These are phyloP conservation scores for Bradysia coprophila DNA, from an alignment of 1,140 invertebrate genomes.

Conservation along the genomic window DNA sequence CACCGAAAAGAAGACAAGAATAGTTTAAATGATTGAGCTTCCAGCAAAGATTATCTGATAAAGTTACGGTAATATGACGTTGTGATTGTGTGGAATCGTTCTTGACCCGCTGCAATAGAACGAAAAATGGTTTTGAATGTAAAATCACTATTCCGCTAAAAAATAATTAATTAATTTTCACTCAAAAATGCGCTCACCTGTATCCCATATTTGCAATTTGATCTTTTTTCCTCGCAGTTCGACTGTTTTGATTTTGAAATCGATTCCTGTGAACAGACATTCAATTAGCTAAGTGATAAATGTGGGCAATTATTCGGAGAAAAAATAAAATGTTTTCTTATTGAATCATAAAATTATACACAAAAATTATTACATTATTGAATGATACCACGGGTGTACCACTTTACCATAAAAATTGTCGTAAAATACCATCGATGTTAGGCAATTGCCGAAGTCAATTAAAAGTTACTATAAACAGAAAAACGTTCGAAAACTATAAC, in stretches of 20 bases:
- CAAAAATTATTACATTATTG: no score
- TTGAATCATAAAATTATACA: no score
- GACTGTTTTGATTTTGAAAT: conserved; percentile 98
- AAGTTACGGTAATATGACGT: conserved; percentile 96
- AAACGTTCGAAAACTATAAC: no score
- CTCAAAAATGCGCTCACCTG: conserved; percentile 6
- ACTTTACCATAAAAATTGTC: no score
- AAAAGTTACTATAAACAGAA: no score
- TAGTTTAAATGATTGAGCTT: no score
- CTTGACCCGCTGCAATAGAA: conserved; percentile 65
- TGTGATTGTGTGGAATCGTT: conserved; percentile 92
- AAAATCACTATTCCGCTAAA: conserved; percentile 2
- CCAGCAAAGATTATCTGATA: no score
- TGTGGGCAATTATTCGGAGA: neutral
- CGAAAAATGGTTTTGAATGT: conserved; percentile 3
- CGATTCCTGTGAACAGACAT: conserved; percentile 59
- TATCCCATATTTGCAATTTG: conserved; percentile 89
- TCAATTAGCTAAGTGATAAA: neutral
- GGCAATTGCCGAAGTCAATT: no score
- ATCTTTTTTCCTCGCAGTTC: conserved; percentile 96
- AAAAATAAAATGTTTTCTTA: no score
- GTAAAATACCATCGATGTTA: no score
- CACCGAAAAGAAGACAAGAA: no score
- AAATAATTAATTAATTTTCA: conserved; percentile 2
- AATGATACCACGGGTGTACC: no score